Conservation (phyloP, 2,113 vertebrate genomes). For the Theristicus caerulescens region DNA sequence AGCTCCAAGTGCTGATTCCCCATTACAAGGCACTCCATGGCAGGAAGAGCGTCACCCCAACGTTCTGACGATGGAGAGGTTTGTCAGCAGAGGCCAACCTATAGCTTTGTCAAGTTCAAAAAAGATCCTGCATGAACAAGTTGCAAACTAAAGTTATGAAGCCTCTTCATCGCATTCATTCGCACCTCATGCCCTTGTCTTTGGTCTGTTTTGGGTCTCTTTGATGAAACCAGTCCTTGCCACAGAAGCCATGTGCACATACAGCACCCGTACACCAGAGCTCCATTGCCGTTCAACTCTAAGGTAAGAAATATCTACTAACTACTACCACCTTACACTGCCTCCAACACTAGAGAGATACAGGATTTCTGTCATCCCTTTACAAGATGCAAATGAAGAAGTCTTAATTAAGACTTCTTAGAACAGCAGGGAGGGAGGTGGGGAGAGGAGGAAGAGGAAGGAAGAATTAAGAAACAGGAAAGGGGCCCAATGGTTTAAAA, state of each 20-base stretch:
- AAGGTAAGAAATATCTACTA: rapidly evolving
- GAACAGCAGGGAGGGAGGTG: neutral
- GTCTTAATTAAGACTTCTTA: neutral
- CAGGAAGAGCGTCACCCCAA: neutral
- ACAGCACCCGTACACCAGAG: neutral
- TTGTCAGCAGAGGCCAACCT: neutral
- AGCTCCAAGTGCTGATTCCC: neutral
- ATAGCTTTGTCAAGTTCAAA: neutral
- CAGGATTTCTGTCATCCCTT: neutral
- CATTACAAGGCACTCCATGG: neutral
- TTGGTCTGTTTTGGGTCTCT: neutral
- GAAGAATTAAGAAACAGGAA: constrained; percentile 41
- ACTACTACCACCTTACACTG: neutral
- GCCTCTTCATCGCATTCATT: rapidly evolving
- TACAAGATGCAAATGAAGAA: neutral
- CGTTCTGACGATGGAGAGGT: neutral
- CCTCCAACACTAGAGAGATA: neutral
- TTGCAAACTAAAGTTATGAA: neutral
- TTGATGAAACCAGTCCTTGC: neutral
- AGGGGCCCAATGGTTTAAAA: neutral
- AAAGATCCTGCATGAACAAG: neutral
- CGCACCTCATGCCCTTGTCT: neutral
- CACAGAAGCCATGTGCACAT: neutral
- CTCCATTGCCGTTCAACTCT: neutral
- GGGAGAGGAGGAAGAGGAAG: constrained; percentile 3